phyloP scores from a whole-genome alignment of 1,140 invertebrate genomes.

The Drosophila funebris region DNA sequence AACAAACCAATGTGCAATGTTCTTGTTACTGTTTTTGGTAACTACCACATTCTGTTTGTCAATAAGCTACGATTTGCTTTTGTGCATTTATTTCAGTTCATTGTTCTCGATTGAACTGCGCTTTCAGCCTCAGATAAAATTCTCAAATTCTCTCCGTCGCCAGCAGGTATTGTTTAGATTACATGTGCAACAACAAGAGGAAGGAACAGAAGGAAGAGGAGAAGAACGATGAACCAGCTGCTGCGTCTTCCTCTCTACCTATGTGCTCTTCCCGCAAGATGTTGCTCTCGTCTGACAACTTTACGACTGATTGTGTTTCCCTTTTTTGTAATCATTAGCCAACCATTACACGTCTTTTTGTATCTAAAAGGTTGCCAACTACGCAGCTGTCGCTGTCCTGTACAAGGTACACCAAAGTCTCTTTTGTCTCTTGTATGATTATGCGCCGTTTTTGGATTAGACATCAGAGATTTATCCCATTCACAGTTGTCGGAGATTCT shows the following conservation, averaged over 20 bases:
- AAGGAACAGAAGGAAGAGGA: not conserved
- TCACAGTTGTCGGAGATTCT: constrained; percentile 5
- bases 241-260: constrained; percentile 2
- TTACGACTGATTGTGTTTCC: constrained; percentile 51
- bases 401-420: no score
- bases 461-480: constrained; percentile 19
- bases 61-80: constrained; percentile 67
- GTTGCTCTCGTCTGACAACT: constrained; percentile 26
- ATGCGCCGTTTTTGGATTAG: constrained; percentile 44
- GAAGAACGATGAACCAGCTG: not conserved
- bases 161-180: constrained; percentile 76
- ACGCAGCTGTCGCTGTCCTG: constrained; percentile 20
- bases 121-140: constrained; percentile 22
- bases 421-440: constrained; percentile 20
- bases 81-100: constrained; percentile 55
- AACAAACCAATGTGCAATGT: constrained; percentile 11
- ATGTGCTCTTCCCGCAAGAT: no score
- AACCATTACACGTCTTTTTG: constrained; percentile 60
- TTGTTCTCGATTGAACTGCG: constrained; percentile 65
- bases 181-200: constrained; percentile 47
- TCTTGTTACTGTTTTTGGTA: constrained; percentile 34
- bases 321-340: constrained; percentile 65
- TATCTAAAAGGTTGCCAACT: constrained; percentile 19
- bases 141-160: constrained; percentile 14
- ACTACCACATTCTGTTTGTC: constrained; percentile 40